Conservation (phyloP, 2,113 vertebrate genomes). For the Nothoprocta pentlandii region DNA sequence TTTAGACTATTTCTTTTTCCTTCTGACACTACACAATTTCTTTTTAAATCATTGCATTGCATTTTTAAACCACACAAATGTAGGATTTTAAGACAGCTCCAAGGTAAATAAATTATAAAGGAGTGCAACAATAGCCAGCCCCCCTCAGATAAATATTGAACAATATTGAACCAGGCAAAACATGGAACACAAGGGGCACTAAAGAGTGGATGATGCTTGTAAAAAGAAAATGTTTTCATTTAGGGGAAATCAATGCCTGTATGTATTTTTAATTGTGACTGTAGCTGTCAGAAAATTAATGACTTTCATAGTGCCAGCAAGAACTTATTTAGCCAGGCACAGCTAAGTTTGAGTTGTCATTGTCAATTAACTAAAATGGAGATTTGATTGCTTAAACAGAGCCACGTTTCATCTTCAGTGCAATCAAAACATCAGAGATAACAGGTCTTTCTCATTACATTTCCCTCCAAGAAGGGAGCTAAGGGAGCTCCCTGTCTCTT, state of each 20-base stretch:
- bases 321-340: not conserved
- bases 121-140: not conserved
- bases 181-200: rapidly evolving
- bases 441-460: not conserved
- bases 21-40: not conserved
- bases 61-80: not conserved
- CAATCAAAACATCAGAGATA: not conserved
- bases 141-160: not conserved
- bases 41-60: not conserved
- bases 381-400: not conserved
- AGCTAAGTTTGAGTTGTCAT: not conserved
- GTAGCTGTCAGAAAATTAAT: not conserved
- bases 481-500: not conserved
- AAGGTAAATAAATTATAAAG: not conserved
- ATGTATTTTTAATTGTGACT: not conserved
- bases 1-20: not conserved
- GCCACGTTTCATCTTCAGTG: not conserved
- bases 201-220: not conserved
- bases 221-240: not conserved
- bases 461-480: not conserved
- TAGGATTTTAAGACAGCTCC: not conserved
- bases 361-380: not conserved
- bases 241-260: not conserved
- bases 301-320: not conserved
- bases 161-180: not conserved